These are phyloP conservation scores for Nephrotoma flavescens DNA, from an alignment of 2,888 invertebrate genomes.

Conservation along the genomic window DNA sequence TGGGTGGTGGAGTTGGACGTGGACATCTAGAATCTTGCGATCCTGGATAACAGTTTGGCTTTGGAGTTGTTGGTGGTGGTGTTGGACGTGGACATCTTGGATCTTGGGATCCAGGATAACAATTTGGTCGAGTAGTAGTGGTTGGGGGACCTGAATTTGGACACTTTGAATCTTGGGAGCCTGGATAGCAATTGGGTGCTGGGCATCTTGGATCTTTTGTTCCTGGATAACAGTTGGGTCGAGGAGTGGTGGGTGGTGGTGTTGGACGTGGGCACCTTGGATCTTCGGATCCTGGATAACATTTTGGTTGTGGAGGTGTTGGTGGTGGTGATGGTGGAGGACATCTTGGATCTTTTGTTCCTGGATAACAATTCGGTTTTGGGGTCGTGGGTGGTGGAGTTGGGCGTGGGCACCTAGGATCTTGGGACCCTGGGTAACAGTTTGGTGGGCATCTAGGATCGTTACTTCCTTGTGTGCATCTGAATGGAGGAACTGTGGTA, in stretches of 20 bases:
- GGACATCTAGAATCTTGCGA: conserved; percentile 24
- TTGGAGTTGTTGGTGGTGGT: too few species aligned
- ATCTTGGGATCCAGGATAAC: background rate
- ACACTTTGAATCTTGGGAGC: conserved; percentile 17
- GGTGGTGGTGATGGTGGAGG: conserved; percentile 11
- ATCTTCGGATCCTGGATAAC: conserved; percentile 18
- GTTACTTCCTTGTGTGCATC: conserved; percentile 21
- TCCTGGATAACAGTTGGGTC: conserved; percentile 21
- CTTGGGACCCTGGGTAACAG: background rate
- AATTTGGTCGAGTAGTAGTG: background rate
- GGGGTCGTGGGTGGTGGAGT: conserved; percentile 8
- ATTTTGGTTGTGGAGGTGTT: conserved; percentile 7
- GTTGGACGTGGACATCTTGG: background rate
- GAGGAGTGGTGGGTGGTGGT: conserved; percentile 12
- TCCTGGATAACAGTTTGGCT: conserved; percentile 21
- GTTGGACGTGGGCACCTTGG: conserved; percentile 18
- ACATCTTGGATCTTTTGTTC: conserved; percentile 24
- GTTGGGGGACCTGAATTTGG: background rate
- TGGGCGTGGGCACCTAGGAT: conserved; percentile 17
- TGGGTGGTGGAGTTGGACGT: conserved; percentile 17
- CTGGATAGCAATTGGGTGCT: conserved; percentile 29
- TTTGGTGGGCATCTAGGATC: conserved; percentile 22
- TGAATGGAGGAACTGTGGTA: conserved; percentile 14
- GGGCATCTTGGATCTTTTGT: conserved; percentile 21
- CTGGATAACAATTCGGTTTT: conserved; percentile 16